Evolutionary conservation across 2,113 vertebrate genomes (phyloP), one percentile per base, ranked within the genome.

Genomic region (Aphelocoma coerulescens): DNA sequence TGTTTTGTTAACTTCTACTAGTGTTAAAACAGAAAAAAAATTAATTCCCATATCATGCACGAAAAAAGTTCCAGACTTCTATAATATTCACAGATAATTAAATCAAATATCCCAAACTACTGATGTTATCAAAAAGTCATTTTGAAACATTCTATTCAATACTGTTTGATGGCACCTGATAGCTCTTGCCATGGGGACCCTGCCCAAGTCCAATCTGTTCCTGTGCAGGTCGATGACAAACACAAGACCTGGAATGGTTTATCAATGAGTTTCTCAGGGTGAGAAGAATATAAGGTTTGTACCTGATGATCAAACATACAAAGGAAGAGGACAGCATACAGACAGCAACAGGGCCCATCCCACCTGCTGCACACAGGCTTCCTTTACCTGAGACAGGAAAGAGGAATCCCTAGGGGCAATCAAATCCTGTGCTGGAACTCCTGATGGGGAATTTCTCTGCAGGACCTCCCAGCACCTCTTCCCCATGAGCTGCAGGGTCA

Each of bases 211-310:
- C 16, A n/a, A 16, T 13, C 32, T 46, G 46, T 5, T 48, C 32
- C 61, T 49, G 32, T 2, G 13, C 52, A 67, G 48, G 37, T 3
- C 1, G 0, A 3, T 9, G 24, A 27, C 48, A 49, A 68, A 16
- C 48, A 46, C 46, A 67, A 41, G 13, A 24, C 20, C 32, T 80
- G 44, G 13, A n/a, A 33, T 8, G 20, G 24, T 69, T 86, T 44
- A 27, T 28, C 41, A 33, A 1, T 2, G 12, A 68, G 7, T 17
- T 39, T 30, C 16, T 44, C 27, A 10, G 35, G 1, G 22, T 11
- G 23, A 16, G 39, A 61, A 28, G 16, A 37, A 43, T 5, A 3
- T 2, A 6, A 57, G 11, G 7, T 18, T 43, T 86, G 28, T 24
- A 18, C 20, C 14, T 46, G 49, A 15, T 19, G 41, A 19, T 12